Base-by-base conservation (phyloP, 2,888 invertebrate species). In the Kryphioiulus occultus region DNA sequence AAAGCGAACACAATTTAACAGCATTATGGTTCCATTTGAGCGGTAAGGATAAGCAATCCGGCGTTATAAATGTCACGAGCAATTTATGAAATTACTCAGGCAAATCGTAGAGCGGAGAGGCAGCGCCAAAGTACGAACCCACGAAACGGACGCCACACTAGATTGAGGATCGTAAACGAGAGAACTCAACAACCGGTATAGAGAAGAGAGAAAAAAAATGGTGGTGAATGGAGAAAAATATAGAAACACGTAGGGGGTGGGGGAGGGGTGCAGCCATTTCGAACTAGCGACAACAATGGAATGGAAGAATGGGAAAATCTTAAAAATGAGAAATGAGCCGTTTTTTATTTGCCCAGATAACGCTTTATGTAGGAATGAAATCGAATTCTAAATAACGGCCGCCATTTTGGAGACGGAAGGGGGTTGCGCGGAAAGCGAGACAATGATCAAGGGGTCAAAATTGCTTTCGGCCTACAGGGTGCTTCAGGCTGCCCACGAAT, bases 81-180 rank as follows among this genome's bases (percentile, higher is more conserved):
- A 88, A 88, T 88, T 87, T 88, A 87, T 88, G 88, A 88, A 88
- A 88, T 88, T 88, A 88, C 88, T 88, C 87, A 88, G 87, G 88
- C 88, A 88, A 88, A 88, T 87, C 88, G 83, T 88, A 86, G 88
- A 47, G 15, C 47, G 47, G 47, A 87, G 32, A 47, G 88, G 26
- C 86, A 42, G 35, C n/a, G 85, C 47, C 39, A 39, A 39, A 32
- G 47, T 47, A 47, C 17, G 47, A 47, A 47, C 47, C 47, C 17
- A 47, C 47, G 47, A 47, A 47, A 47, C 47, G 86, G 86, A 42
- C 44, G 26, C n/a, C n/a, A n/a, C n/a, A n/a, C 26, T 22, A 87
- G 87, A 47, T 47, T 86, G 86, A 26, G 19, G 87, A 87, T 87
- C 87, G 42, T 87, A 87, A 87, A 87, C 84, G n/a, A n/a, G 19